Conservation (phyloP, 2,113 vertebrate genomes). For the Pao palembangensis region DNA sequence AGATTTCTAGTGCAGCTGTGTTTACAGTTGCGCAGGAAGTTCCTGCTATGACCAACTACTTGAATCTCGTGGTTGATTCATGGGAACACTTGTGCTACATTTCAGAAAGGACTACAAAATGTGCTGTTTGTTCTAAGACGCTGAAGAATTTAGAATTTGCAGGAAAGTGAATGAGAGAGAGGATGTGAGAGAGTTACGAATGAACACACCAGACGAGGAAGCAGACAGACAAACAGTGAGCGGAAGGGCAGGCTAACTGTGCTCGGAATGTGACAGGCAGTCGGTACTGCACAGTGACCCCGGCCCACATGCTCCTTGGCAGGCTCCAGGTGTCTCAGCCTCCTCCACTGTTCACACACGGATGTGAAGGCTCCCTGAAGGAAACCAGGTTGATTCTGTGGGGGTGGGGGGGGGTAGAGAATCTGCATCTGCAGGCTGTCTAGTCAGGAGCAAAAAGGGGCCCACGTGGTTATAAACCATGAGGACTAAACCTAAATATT, state of each 20-base stretch:
- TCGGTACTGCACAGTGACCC: constrained; percentile 50
- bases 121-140: no score
- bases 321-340: constrained; percentile 48
- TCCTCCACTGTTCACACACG: constrained; percentile 51
- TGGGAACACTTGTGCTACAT: no score
- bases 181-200: constrained; percentile 25
- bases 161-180: constrained; percentile 9
- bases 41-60: not conserved
- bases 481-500: constrained; percentile 64
- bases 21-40: not conserved
- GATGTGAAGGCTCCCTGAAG: constrained; percentile 59
- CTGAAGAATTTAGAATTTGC: not conserved
- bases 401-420: constrained; percentile 18
- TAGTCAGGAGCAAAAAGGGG: constrained; percentile 64
- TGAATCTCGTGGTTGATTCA: not conserved
- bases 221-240: constrained; percentile 53
- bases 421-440: constrained; percentile 50
- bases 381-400: constrained; percentile 60
- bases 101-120: no score
- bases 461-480: constrained; percentile 40
- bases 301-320: constrained; percentile 29
- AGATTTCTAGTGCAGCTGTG: not conserved
- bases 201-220: constrained; percentile 33
- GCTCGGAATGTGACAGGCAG: constrained; percentile 63
- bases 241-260: constrained; percentile 52